Conservation (phyloP, 2,888 invertebrate species). For the Cybosia mesomella region DNA sequence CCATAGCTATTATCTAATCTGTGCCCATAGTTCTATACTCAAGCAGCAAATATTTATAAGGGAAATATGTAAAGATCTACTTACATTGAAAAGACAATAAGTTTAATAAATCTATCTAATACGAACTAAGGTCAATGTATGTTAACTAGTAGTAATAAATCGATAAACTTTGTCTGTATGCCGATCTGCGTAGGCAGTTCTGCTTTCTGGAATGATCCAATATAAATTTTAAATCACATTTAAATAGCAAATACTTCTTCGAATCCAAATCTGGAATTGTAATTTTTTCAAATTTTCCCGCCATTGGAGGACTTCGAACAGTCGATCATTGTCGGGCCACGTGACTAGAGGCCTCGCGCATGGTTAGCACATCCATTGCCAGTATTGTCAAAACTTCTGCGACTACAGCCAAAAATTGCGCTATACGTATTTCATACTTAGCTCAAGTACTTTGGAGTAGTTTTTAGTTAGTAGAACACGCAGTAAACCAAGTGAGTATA, state of each 20-base stretch:
- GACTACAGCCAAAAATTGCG: background rate
- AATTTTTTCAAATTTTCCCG: constrained; percentile 40
- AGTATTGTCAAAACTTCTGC: constrained; percentile 13
- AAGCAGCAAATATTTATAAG: background rate
- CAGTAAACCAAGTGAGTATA: constrained; percentile 3
- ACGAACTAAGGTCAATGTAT: background rate
- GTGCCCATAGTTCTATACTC: background rate
- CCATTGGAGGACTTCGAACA: constrained; percentile 47
- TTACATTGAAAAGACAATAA: background rate
- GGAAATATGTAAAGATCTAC: background rate
- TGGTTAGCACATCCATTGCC: constrained; percentile 6
- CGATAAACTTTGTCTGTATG: background rate
- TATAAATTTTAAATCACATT: constrained; percentile 51
- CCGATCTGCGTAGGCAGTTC: background rate
- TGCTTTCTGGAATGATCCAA: constrained; percentile 37
- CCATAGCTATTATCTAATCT: background rate
- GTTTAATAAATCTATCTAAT: background rate
- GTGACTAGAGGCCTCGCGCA: constrained; percentile 54
- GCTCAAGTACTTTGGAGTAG: background rate
- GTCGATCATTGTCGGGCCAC: constrained; percentile 59
- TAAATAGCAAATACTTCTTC: constrained; percentile 45
- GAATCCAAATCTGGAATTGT: constrained; percentile 55
- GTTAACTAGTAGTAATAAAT: background rate
- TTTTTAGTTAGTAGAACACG: background rate
- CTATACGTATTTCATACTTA: background rate